Evolutionary conservation across 2,888 invertebrate species (phyloP).

Genomic region (Cabera pusaria): DNA sequence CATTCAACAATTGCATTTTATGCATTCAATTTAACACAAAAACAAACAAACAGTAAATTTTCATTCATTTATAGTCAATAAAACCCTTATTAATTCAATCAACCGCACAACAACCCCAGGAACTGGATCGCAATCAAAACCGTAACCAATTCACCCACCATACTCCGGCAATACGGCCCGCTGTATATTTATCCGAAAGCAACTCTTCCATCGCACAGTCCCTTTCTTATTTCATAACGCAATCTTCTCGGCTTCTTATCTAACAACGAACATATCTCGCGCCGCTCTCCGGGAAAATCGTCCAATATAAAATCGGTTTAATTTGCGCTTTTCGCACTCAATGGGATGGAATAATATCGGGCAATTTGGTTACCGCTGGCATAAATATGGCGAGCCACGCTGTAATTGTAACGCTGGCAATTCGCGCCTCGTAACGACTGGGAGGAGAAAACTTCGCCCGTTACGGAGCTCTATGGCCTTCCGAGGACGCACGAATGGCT

Average conservation of each 20-base stretch:
- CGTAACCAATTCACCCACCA: conserved; percentile 46
- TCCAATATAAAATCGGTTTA: conserved; percentile 84
- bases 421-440: conserved; percentile 82
- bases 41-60: conserved; percentile 17
- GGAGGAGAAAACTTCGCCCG: conserved; percentile 77
- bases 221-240: conserved; percentile 82
- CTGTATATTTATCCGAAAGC: conserved; percentile 60
- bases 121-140: conserved; percentile 59
- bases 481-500: conserved; percentile 34
- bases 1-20: too few species aligned
- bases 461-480: conserved; percentile 62
- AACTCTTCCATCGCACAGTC: conserved; percentile 77
- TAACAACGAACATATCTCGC: conserved; percentile 79
- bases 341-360: conserved; percentile 84
- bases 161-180: conserved; percentile 17
- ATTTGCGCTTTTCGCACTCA: conserved; percentile 84
- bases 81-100: conserved; percentile 31
- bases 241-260: conserved; percentile 80
- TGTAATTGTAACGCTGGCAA: conserved; percentile 81
- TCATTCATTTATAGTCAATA: conserved; percentile 20
- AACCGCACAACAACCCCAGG: conserved; percentile 40
- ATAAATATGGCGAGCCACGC: conserved; percentile 81
- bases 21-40: neutral
- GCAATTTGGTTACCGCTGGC: conserved; percentile 83
- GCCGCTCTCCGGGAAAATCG: conserved; percentile 78